These are phyloP conservation scores for Eulemur macaco DNA, from an alignment of 2,113 vertebrate species.

Conservation along the genomic window DNA sequence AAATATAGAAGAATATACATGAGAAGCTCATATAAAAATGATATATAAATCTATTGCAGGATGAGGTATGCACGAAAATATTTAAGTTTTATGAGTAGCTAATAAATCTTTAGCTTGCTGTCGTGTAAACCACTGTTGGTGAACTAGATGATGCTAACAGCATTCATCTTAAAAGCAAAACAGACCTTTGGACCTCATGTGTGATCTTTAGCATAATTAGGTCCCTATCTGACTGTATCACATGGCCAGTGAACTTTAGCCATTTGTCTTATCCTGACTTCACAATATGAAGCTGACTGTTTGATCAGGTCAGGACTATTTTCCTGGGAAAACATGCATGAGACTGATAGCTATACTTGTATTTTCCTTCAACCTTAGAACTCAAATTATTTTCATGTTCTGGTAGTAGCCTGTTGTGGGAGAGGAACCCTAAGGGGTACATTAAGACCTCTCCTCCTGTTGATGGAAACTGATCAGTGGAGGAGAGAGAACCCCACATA, in stretches of 20 bases:
- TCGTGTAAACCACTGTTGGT: not conserved
- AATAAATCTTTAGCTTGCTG: slow-evolving; percentile 64
- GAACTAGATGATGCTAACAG: not conserved
- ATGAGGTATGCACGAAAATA: slow-evolving; percentile 55
- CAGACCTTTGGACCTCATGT: slow-evolving; percentile 49
- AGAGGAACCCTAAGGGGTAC: not conserved
- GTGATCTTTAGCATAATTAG: not conserved
- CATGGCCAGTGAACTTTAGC: not conserved
- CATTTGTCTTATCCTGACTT: not conserved
- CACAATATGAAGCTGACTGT: not conserved
- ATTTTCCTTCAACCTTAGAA: not conserved
- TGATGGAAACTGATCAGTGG: not conserved
- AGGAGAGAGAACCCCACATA: not conserved
- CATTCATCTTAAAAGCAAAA: not conserved
- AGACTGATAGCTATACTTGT: not conserved
- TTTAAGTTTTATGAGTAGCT: slow-evolving; percentile 62
- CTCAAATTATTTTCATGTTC: not conserved
- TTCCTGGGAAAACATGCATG: not conserved
- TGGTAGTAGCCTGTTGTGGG: not conserved
- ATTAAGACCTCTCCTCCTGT: not conserved
- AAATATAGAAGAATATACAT: not conserved
- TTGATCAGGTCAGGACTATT: not conserved
- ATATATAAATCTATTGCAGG: slow-evolving; percentile 39
- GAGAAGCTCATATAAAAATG: slow-evolving; percentile 56
- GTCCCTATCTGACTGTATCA: not conserved